Base-by-base conservation (phyloP, 2,888 invertebrate species). In the Tubiluchus corallicola region DNA sequence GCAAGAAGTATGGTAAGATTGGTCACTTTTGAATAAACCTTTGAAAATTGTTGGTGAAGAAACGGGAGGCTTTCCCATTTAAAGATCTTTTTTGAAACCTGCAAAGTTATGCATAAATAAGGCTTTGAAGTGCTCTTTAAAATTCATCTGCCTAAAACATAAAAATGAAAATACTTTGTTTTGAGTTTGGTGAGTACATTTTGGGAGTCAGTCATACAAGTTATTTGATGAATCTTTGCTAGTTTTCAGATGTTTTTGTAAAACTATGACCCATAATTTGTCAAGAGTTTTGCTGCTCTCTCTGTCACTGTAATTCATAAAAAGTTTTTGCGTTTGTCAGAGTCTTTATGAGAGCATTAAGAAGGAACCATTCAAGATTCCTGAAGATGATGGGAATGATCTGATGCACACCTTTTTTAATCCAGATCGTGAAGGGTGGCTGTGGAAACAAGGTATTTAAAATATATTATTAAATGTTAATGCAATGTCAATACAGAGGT, bases 401-500 rank as follows among this genome's bases (percentile, higher is more conserved):
- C 74, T 94, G 62, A 94, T 94, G 90, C 92, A 92, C 67, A 94
- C 94, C 37, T 96, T 96, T 74, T 96, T 96, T 74, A 94, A 96
- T 67, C 94, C 94, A 1, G 94, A 94, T 68, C 87, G 92, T 64
- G 94, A 96, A 68, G 94, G 94, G 40, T 94, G 94, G 94, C 74
- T 94, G 43, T 90, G 88, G 85, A 94, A 94, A 65, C 94, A 94
- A 73, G 94, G 92, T 74, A 58, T 58, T 51, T 49, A 40, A 2
- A 17, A 37, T 18, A 4, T 21, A 39, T 39, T 5, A 39, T 9
- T 17, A 39, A 9, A 39, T 17, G 5, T n/a, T n/a, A n/a, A n/a
- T n/a, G n/a, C n/a, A n/a, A n/a, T n/a, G n/a, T n/a, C n/a, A n/a
- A n/a, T n/a, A n/a, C n/a, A n/a, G n/a, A n/a, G n/a, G n/a, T n/a